A percentile compares a stretch with the other conserved stretches of the same genome.
Evolutionary conservation across 1,140 invertebrate genomes (phyloP).

Genomic region (Apocrypta bakeri): DNA sequence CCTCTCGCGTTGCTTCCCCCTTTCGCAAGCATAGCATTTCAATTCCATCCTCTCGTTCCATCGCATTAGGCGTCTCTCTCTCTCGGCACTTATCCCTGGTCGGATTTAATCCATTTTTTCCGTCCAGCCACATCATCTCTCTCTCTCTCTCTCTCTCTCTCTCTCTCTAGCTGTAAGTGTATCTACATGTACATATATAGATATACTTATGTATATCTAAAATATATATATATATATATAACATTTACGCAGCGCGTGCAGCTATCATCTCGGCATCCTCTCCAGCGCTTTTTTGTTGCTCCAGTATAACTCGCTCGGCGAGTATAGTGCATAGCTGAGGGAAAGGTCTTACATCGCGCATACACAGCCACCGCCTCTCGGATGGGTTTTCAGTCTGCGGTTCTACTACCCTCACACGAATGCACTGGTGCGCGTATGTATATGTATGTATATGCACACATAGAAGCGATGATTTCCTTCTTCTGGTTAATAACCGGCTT

Average conservation of each 20-base stretch:
- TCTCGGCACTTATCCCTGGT: neutral
- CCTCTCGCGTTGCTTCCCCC: neutral
- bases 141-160: too few relatives aligned
- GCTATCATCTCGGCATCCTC: neutral
- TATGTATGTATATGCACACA: neutral
- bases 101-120: constrained; percentile 26
- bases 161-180: neutral
- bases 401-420: neutral
- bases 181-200: neutral
- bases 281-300: neutral
- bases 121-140: neutral
- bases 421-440: neutral
- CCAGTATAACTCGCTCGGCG: neutral
- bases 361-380: neutral
- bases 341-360: neutral
- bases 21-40: neutral
- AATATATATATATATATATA: neutral
- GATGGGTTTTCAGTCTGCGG: constrained; percentile 41
- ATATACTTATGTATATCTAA: neutral
- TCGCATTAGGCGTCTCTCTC: neutral
- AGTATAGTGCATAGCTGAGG: neutral
- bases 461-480: constrained; percentile 40
- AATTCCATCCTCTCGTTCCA: neutral
- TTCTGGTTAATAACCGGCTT: constrained; percentile 53
- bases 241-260: too few relatives aligned